These are phyloP conservation scores for Cantharis nigra DNA, from an alignment of 2,888 invertebrate genomes.

Conservation along the genomic window DNA sequence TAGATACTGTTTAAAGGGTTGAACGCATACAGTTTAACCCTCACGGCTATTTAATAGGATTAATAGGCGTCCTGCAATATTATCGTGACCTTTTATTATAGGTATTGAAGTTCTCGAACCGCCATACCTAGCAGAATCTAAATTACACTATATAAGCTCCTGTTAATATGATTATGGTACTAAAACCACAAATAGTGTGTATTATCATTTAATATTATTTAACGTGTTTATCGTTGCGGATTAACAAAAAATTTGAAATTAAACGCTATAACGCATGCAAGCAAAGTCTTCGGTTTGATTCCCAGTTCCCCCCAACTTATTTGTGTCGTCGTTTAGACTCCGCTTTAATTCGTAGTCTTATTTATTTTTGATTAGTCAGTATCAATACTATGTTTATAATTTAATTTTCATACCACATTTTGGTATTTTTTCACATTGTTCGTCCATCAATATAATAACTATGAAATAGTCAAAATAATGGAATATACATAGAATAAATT, in stretches of 20 bases:
- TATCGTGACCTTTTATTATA: conserved; percentile 11
- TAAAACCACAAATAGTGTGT: not conserved
- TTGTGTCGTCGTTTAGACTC: no score
- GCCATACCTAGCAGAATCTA: not conserved
- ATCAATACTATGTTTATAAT: no score
- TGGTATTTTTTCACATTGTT: no score
- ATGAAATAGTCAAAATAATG: no score
- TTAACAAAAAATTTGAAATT: not conserved
- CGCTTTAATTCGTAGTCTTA: no score
- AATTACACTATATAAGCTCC: not conserved
- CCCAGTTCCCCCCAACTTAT: no score
- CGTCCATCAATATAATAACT: no score
- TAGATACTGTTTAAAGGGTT: not conserved
- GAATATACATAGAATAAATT: no score
- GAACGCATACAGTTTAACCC: not conserved
- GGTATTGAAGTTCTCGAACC: not conserved
- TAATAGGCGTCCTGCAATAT: conserved; percentile 13
- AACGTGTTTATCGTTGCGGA: not conserved
- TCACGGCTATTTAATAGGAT: conserved; percentile 15
- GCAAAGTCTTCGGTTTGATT: no score
- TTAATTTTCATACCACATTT: no score
- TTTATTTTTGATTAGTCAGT: no score
- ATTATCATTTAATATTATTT: not conserved
- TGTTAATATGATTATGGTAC: not conserved
- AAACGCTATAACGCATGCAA: not conserved